Evolutionary conservation across 1,140 invertebrate genomes (phyloP), one percentile per base, ranked within the genome.

Genomic region (Cyclargus thomasi): DNA sequence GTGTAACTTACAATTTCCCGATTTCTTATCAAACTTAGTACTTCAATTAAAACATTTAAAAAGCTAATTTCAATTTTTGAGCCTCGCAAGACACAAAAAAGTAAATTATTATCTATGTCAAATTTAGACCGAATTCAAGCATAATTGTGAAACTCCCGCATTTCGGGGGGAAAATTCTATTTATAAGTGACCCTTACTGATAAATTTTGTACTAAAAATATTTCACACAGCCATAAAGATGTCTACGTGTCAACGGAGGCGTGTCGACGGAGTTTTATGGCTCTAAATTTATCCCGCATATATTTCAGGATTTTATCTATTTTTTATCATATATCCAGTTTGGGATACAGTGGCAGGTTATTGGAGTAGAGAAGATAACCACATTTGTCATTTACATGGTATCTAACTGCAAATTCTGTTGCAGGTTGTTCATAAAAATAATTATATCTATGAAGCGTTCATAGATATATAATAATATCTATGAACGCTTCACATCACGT

Each of bases 131-230:
- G 14, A 47, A 47, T 47, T 47, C 39, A 11, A 29, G 29, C 29
- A 29, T 29, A 29, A 29, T 29, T 47, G 39, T 47, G 11, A 47
- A 7, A 47, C 39, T 47, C 39, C 39, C 18, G 55, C 21, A 59
- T 59, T 11, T 20, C 18, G 18, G 55, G 18, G 10, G 55, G 55
- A 20, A 59, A 29, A 20, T 21, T 59, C 55, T 59, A 59, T 59
- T 59, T 59, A 59, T 59, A 59, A 59, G 1, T 59, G 55, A 59
- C 55, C 55, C 55, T 55, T 55, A 55, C 55, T 59, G 55, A 59
- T 59, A 59, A 59, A 59, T 59, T 21, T 59, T 21, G 7, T 20
- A 59, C 55, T 59, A 59, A 59, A 55, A 59, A 59, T 59, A 59
- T 59, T 59, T 59, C 55, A 59, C 55, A 21, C 20, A 21, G 17